Evolutionary conservation across 2,888 invertebrate species (phyloP), one percentile per base, ranked within the genome.

Genomic region (Athalia circularis): DNA sequence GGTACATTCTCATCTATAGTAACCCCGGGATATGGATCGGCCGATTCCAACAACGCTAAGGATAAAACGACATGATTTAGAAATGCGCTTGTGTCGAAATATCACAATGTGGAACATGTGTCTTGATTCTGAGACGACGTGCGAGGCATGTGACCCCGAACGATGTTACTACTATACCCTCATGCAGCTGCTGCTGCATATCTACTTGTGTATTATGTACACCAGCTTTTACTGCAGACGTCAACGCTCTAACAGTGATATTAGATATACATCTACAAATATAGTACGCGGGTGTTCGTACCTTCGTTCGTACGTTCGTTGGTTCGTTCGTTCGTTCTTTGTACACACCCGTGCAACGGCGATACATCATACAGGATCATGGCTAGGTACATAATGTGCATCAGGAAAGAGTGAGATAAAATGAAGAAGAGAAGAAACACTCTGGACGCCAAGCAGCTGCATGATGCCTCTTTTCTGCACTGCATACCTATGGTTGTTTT

Each of bases 61-160:
- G 29, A 29, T 29, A 47, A 47, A 59, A 43, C 77, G 77, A 77
- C 77, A 79, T 77, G 77, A 77, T 79, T 79, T 79, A 79, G 79
- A 79, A 77, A 77, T 77, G 79, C 77, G 77, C 61, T 13, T 52
- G 65, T 79, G 77, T 68, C 68, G 79, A 77, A 79, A 79, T 79
- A 43, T 59, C 72, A 72, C 72, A 59, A 72, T 59, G 72, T 72
- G 72, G 59, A 72, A 72, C 72, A 72, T 72, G 72, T 72, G 72
- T 72, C 72, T 29, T 59, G 72, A 72, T 72, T 72, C 57, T 72
- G 72, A 72, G 72, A 72, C 29, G 72, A 72, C 72, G 68, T 68
- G 68, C 68, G 54, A 68, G 68, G 68, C 68, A 68, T 68, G 68
- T 68, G 68, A 68, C 68, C 68, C 68, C 68, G 68, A 9, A 50